A percentile compares a stretch with the other conserved stretches of the same genome.
Evolutionary conservation across 2,113 vertebrate species (phyloP).

Genomic region (Cromileptes altivelis): DNA sequence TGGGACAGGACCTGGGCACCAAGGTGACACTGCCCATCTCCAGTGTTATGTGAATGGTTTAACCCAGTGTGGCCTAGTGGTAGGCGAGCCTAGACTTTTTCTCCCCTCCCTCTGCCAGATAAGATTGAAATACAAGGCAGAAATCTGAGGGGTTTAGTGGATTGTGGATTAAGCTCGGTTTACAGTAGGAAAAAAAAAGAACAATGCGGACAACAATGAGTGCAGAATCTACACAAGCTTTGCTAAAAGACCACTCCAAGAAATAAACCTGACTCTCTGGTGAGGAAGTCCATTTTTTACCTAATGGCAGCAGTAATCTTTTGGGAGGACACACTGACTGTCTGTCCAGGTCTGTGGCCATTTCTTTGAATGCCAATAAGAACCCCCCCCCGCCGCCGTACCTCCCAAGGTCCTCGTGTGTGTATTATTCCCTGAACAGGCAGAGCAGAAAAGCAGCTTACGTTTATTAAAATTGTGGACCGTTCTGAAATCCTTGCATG

Average conservation of each 20-base stretch:
- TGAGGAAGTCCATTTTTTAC: conserved; percentile 10
- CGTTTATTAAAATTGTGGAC: conserved; percentile 80
- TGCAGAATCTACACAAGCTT: conserved; percentile 18
- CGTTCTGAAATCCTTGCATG: conserved; percentile 76
- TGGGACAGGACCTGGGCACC: conserved; percentile 46
- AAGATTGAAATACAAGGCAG: conserved; percentile 75
- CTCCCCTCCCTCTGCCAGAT: conserved; percentile 48
- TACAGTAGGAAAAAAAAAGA: conserved; percentile 58
- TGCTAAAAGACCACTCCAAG: conserved; percentile 29
- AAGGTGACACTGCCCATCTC: conserved; percentile 53
- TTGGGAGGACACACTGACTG: conserved; percentile 24
- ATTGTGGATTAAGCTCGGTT: conserved; percentile 78
- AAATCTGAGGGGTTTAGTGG: conserved; percentile 76
- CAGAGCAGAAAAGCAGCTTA: conserved; percentile 85
- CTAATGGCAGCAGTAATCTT: conserved; percentile 37
- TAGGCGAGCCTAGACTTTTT: conserved; percentile 7
- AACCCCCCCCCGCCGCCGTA: conserved; percentile 7
- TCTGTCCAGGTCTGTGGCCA: conserved; percentile 39
- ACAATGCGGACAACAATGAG: conserved; percentile 43
- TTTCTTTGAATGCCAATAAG: conserved; percentile 56
- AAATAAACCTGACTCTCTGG: conserved; percentile 13
- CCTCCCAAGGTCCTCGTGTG: conserved; percentile 49
- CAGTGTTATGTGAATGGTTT: conserved; percentile 38
- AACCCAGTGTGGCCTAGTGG: conserved; percentile 23
- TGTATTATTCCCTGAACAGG: conserved; percentile 76